Conservation (phyloP, 2,113 vertebrate species). For the Petaurus breviceps region DNA sequence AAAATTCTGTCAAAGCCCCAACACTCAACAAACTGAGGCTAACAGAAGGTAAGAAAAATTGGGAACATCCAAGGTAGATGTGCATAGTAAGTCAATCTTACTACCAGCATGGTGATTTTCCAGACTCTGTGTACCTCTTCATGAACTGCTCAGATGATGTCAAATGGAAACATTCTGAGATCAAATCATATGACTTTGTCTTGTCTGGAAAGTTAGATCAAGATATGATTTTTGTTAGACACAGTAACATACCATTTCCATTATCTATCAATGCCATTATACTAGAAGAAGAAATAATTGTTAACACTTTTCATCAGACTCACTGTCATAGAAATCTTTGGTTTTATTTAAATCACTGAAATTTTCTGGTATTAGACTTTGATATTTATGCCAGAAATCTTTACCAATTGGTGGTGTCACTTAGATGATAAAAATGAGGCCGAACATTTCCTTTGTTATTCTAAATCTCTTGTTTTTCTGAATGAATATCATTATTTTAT, state of each 20-base stretch:
- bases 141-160: conserved; percentile 92
- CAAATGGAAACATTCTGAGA: conserved; percentile 89
- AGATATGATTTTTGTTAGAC: conserved; percentile 79
- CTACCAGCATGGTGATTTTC: conserved; percentile 85
- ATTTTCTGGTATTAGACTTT: conserved; percentile 85
- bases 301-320: conserved; percentile 88
- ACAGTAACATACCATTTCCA: conserved; percentile 94
- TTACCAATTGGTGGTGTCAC: conserved; percentile 95
- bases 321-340: conserved; percentile 83
- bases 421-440: conserved; percentile 95
- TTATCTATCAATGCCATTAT: conserved; percentile 89
- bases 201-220: conserved; percentile 90
- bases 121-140: conserved; percentile 87
- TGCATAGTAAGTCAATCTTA: conserved; percentile 90
- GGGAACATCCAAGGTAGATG: conserved; percentile 96
- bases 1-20: conserved; percentile 92
- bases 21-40: conserved; percentile 94
- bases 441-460: conserved; percentile 82
- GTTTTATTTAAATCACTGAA: conserved; percentile 85
- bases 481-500: background rate
- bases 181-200: conserved; percentile 83
- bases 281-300: conserved; percentile 86
- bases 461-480: background rate
- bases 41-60: conserved; percentile 94
- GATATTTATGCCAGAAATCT: conserved; percentile 96